Base-by-base conservation (phyloP, 1,140 invertebrate species). In the Magallana gigas region DNA sequence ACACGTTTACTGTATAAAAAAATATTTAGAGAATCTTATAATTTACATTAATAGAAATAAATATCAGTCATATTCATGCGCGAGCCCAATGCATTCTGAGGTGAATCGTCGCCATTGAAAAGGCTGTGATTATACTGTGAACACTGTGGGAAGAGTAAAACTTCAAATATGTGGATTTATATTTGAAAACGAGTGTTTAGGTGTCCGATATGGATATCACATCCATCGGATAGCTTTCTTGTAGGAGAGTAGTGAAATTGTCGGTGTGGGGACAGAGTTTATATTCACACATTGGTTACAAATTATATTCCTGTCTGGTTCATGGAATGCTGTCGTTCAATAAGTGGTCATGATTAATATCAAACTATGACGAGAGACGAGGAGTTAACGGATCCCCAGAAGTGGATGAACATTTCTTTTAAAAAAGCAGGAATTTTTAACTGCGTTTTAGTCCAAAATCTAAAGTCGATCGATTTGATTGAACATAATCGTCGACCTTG, bases 61-160 rank as follows among this genome's bases (percentile, higher is more conserved):
- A 57, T 57, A n/a, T 57, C 56, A 83, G 57, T 57, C 57, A 83
- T 57, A 57, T 83, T 23, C 48, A 12, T 83, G 18, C 57, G 81
- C 81, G 36, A 83, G 29, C 16, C 48, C 48, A 57, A 23, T 83
- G n/a, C 18, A 29, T 16, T 57, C 48, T 58, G 16, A 57, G 81
- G 81, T 83, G 81, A 83, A n/a, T 58, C 68, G 68, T 76, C 68
- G 68, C 68, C 68, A 76, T 76, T 76, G 68, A 76, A 76, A 76
- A 23, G 68, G 68, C 68, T 76, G 68, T 76, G 68, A 76, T 76
- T 76, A 29, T 76, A 76, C 68, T 29, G 68, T 76, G 23, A 29
- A 76, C 8, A 8, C 23, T 36, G 12, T 29, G 36, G 68, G 68
- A 76, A 76, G 36, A 29, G 23, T 29, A 8, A 76, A 76, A 76